These are phyloP conservation scores for Mormoops blainvillei DNA, from an alignment of 2,113 vertebrate genomes.

Conservation along the genomic window DNA sequence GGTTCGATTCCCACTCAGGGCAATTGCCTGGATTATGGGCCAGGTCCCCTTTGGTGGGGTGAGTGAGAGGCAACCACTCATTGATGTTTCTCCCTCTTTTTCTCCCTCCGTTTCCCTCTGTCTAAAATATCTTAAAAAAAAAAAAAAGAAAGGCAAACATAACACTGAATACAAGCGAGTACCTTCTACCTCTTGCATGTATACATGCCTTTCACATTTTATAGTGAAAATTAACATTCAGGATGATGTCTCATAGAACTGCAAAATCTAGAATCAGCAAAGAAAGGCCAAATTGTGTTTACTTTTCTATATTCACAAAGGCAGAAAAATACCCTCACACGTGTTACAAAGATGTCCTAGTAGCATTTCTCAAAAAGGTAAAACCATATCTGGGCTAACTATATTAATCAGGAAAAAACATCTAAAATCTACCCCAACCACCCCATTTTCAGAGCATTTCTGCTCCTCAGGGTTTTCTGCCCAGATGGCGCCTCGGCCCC, in stretches of 20 bases:
- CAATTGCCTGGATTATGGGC: too few species aligned
- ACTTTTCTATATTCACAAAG: background rate
- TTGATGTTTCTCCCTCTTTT: too few species aligned
- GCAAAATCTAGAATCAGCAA: background rate
- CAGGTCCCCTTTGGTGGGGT: too few species aligned
- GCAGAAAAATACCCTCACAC: background rate
- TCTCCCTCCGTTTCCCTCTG: too few species aligned
- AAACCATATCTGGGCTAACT: background rate
- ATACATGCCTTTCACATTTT: rapidly evolving
- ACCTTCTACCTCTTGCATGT: background rate
- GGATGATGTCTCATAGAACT: background rate
- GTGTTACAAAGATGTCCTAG: background rate
- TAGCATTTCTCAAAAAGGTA: background rate
- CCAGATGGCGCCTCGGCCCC: rapidly evolving
- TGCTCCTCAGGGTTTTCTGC: rapidly evolving
- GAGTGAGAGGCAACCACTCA: too few species aligned
- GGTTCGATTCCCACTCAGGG: too few species aligned
- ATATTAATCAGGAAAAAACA: background rate
- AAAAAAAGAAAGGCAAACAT: too few species aligned
- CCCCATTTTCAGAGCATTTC: background rate
- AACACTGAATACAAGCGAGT: background rate
- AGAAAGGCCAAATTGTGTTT: background rate
- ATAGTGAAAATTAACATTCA: background rate
- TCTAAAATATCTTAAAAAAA: too few species aligned
- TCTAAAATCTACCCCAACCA: background rate